Evolutionary conservation across 2,113 vertebrate genomes (phyloP), one percentile per base, ranked within the genome.

Genomic region (Oncorhynchus clarkii): DNA sequence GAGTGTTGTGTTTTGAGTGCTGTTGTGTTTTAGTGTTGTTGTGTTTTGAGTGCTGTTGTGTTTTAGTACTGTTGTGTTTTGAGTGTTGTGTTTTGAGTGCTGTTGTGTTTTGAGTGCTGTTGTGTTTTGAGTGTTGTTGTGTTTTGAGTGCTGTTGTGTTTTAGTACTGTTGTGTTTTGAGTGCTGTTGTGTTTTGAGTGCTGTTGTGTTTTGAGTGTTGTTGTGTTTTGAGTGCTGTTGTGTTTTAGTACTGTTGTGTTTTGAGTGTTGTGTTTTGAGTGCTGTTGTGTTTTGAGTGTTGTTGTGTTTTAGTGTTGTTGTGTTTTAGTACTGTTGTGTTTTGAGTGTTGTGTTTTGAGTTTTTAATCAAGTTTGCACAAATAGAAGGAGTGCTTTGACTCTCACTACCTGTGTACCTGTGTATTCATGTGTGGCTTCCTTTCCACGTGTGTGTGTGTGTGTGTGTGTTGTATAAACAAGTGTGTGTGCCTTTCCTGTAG

Each of bases 401-500:
- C 49, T 65, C 22, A 59, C 24, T 77, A 27, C 6, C 18, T 69
- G 5, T 60, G 65, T 70, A n/a, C n/a, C n/a, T n/a, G 70, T 73
- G 57, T 69, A 57, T 66, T 79, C 80, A 78, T 26, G 31, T 48
- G 34, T 18, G 12, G 22, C 18, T 68, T 48, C 45, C 62, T 75
- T 39, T 79, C 84, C 75, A 73, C 14, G n/a, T 31, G 48, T 74
- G 87, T n/a, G 26, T 31, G 31, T 65, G 27, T 14, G 49, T 65
- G 27, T 14, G 29, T 62, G 2, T 54, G 62, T n/a, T 71, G 68
- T 45, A 45, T 45, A 11, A 45, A 45, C 39, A 45, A 45, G 26
- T 7, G 29, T 74, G 60, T 81, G 48, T 74, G 87, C 72, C 79
- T 83, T 86, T 88, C 88, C 86, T 86, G 84, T 84, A 75, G 67